Evolutionary conservation across 2,113 vertebrate genomes (phyloP).

Genomic region (Callipepla squamata): DNA sequence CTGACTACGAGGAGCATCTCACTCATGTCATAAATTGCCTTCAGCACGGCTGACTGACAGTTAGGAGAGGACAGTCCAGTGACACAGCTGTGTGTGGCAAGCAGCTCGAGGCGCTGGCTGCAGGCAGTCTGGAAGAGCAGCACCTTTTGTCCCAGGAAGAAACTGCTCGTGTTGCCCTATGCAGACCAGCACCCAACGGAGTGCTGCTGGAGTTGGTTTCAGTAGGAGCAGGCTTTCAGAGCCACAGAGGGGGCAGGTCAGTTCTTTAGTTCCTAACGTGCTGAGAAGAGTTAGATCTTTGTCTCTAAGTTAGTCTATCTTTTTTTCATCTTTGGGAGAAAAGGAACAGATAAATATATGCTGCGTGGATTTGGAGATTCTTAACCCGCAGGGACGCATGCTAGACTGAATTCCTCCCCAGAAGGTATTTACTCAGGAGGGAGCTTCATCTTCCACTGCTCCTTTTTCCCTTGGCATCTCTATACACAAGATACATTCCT

Average conservation of each 20-base stretch:
- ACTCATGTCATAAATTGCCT: background rate
- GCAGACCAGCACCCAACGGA: background rate
- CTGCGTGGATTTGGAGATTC: background rate
- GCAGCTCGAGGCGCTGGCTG: background rate
- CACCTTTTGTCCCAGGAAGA: constrained; percentile 24
- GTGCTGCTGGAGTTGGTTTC: background rate
- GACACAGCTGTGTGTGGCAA: background rate
- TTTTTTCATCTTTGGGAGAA: background rate
- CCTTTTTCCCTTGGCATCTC: background rate
- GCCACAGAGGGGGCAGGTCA: background rate
- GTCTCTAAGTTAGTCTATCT: background rate
- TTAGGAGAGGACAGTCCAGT: background rate
- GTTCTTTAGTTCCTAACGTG: background rate
- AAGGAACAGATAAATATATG: background rate
- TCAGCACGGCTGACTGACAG: background rate
- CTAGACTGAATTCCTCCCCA: background rate
- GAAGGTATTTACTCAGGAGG: background rate
- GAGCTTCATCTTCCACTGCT: background rate
- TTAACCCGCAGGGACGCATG: background rate
- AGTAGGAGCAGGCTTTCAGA: constrained; percentile 5
- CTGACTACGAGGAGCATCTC: background rate
- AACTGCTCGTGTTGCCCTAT: background rate
- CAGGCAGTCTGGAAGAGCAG: constrained; percentile 8
- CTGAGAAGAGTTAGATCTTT: background rate
- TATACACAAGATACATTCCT: background rate